Evolutionary conservation across 2,113 vertebrate species (phyloP).

Genomic region (Synchiropus splendidus): DNA sequence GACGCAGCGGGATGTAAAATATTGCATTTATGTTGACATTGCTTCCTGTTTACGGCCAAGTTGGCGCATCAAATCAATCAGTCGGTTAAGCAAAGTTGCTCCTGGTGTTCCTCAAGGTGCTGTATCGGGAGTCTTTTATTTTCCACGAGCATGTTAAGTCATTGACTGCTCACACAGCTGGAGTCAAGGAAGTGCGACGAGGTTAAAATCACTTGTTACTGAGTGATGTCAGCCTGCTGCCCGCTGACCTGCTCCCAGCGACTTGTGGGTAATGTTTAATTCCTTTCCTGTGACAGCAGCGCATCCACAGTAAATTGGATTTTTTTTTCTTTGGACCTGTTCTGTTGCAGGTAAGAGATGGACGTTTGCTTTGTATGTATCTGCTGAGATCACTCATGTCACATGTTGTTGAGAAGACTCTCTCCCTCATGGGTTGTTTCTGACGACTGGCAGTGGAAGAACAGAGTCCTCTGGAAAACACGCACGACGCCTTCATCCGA

Average conservation of each 20-base stretch:
- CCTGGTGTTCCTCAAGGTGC: conserved; percentile 9
- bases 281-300: conserved; percentile 56
- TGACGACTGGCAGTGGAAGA: conserved; percentile 23
- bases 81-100: conserved; percentile 41
- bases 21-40: conserved; percentile 44
- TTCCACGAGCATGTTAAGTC: too few relatives aligned
- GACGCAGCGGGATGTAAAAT: conserved; percentile 40
- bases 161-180: background rate
- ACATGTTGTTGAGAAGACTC: conserved; percentile 30
- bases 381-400: conserved; percentile 30
- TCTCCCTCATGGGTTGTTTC: conserved; percentile 34
- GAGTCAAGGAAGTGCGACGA: conserved; percentile 31
- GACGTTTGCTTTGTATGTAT: conserved; percentile 12
- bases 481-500: conserved; percentile 24
- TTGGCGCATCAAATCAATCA: conserved; percentile 13
- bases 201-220: conserved; percentile 65
- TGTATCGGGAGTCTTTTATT: too few relatives aligned
- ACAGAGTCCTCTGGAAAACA: too few relatives aligned
- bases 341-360: conserved; percentile 37
- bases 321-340: conserved; percentile 38
- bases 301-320: conserved; percentile 60
- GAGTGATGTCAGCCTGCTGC: conserved; percentile 53
- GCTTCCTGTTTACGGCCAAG: conserved; percentile 18
- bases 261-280: conserved; percentile 67
- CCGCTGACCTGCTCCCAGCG: conserved; percentile 52